Evolutionary conservation across 92 coral and sea anemone genomes (phyloP), one percentile per base, ranked within the genome.

Genomic region (Actinostola sp.): DNA sequence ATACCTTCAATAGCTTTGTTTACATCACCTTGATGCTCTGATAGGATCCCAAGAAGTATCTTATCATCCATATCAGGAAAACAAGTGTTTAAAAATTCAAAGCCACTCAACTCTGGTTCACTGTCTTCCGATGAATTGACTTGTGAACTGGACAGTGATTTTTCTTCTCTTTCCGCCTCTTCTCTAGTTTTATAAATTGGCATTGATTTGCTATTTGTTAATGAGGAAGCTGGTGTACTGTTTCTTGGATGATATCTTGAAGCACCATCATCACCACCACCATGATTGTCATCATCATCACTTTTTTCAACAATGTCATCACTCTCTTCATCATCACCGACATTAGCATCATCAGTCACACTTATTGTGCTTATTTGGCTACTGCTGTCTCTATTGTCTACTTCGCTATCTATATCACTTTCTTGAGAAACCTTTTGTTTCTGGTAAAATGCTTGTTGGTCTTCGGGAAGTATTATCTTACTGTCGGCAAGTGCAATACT

Each of bases 1-100:
- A 90, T 38, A 41, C 65, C 74, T 19, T 90, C 86, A 50, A 90
- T 84, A 13, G 86, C 89, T 41, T 87, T 84, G 57, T 66, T 75
- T 16, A 85, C 73, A 41, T 90, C 77, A 20, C 89, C 85, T 30
- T 67, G 53, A 30, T 76, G 51, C 5, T 39, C 38, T 25, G 80
- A 48, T 13, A 90, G 63, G 55, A 87, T 39, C 21, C 56, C 70
- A 25, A 29, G 15, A 21, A 90, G 58, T 3, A 67, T 9, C 32
- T 75, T 61, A 21, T 51, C 39, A 15, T 83, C 89, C 17, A 83
- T 72, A 62, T 84, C 85, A 52, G 96, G 92, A 67, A 90, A 90
- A 35, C 96, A 90, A 3, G 96, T 83, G 34, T 79, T 85, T 32
- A 90, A 67, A 44, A 90, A 90, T 71, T 90, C 87, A 57, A 75